Evolutionary conservation across 2,113 vertebrate species (phyloP), one percentile per base, ranked within the genome.

Genomic region (Hipposideros armiger): DNA sequence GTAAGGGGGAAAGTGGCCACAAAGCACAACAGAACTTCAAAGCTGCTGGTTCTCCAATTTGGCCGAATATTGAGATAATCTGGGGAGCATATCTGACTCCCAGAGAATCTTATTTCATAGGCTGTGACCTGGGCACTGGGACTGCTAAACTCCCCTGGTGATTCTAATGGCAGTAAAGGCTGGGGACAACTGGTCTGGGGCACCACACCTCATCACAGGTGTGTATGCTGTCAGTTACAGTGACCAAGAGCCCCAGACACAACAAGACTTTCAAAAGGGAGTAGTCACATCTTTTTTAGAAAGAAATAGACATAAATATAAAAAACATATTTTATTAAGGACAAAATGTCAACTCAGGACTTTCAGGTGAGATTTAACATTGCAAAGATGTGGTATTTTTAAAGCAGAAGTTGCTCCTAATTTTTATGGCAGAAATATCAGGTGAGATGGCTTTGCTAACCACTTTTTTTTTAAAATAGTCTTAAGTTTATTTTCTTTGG

Each of bases 231-330:
- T 32, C 69, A 0, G 0, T 7, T 16, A 40, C 52, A 73, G 30
- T 5, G 40, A 28, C 4, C 7, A n/a, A 86, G 32, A 30, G 7
- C 1, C 40, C 3, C 13, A 7, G 11, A 9, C 1, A 10, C 5
- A 13, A 42, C 26, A 66, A 8, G 40, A 24, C 45, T 83, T 69
- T 62, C 56, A 11, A 2, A n/a, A 9, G 13, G 19, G 22, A 73
- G 6, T 40, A 54, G n/a, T 19, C 1, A 11, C 4, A 11, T 32
- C 14, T 7, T 11, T 47, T 83, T 80, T 83, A 28, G 20, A 86
- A 72, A 60, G 15, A 78, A 11, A 62, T 5, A 66, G 30, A 36
- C 5, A 56, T 13, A 77, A 47, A 20, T 22, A 82, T 9, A 26
- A 56, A 84, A 70, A 62, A 11, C 15, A 28, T 67, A 54, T 32